These are phyloP conservation scores for Fringilla coelebs DNA, from an alignment of 2,797 vertebrate species.

Conservation along the genomic window DNA sequence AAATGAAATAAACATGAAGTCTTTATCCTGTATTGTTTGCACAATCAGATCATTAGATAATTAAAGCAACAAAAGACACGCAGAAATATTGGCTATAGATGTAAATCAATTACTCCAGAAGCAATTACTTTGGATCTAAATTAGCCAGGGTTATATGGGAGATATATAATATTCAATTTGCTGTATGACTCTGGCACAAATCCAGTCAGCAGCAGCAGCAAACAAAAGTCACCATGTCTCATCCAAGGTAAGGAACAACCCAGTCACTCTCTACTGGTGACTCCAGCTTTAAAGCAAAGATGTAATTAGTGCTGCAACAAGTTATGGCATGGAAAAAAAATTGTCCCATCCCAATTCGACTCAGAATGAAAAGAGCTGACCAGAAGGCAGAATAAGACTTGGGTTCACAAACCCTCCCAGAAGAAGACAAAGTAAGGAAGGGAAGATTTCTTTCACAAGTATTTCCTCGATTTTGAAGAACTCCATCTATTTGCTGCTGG, in stretches of 20 bases:
- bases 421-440: not conserved
- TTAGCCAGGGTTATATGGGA: not conserved
- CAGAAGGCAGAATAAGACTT: not conserved
- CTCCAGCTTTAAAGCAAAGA: not conserved
- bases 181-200: constrained; percentile 29
- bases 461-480: not conserved
- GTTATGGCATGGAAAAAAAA: not conserved
- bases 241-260: not conserved
- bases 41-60: constrained; percentile 56
- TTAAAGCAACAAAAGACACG: constrained; percentile 49
- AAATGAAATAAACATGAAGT: not conserved
- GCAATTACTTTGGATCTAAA: constrained; percentile 48
- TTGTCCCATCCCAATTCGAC: not conserved
- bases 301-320: not conserved
- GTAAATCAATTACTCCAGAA: constrained; percentile 54
- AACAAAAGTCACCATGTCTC: constrained; percentile 17
- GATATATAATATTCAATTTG: constrained; percentile 43
- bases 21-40: not conserved
- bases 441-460: not conserved
- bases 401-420: not conserved
- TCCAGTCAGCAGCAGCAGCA: constrained; percentile 4
- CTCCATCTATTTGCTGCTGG: not conserved
- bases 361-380: not conserved
- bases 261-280: not conserved
- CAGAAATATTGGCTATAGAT: constrained; percentile 29